Conservation (phyloP, 2,888 invertebrate genomes). For the Osmoderma eremita region DNA sequence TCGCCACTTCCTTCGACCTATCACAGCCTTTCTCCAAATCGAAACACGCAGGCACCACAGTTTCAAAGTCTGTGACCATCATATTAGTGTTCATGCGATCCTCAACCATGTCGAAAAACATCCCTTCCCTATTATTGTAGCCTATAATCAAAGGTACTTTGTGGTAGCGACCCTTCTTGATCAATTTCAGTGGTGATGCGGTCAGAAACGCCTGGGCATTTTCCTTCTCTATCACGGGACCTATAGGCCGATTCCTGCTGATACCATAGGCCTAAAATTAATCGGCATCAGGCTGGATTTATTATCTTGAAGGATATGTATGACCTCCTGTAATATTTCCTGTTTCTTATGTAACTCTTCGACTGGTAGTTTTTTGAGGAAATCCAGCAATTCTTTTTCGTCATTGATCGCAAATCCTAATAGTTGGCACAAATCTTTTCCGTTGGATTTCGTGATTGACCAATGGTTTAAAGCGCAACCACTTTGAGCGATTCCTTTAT, state of each 20-base stretch:
- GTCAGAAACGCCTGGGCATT: conserved; percentile 50
- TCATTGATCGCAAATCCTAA: conserved; percentile 23
- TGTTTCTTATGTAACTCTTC: conserved; percentile 37
- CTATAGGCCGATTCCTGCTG: conserved; percentile 29
- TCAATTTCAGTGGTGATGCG: conserved; percentile 50
- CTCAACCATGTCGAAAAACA: conserved; percentile 47
- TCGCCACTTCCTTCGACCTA: conserved; percentile 44
- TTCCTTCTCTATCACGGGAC: conserved; percentile 47
- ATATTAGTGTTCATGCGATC: conserved; percentile 42
- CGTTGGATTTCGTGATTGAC: conserved; percentile 18
- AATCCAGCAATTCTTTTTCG: conserved; percentile 30
- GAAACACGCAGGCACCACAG: conserved; percentile 47
- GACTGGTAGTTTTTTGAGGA: conserved; percentile 36
- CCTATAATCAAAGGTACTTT: conserved; percentile 55
- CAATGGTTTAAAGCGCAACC: conserved; percentile 39
- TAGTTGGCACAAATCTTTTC: conserved; percentile 21
- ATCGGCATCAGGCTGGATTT: not conserved
- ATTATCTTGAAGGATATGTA: not conserved
- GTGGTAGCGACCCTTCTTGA: conserved; percentile 49
- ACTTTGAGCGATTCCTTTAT: conserved; percentile 48
- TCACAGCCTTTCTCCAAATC: conserved; percentile 45
- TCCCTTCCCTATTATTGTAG: conserved; percentile 53
- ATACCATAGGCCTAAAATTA: conserved; percentile 17
- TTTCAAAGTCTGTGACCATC: conserved; percentile 46
- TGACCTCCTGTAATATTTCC: conserved; percentile 37